Conservation (phyloP, 2,113 vertebrate species). For the Chinchilla lanigera region DNA sequence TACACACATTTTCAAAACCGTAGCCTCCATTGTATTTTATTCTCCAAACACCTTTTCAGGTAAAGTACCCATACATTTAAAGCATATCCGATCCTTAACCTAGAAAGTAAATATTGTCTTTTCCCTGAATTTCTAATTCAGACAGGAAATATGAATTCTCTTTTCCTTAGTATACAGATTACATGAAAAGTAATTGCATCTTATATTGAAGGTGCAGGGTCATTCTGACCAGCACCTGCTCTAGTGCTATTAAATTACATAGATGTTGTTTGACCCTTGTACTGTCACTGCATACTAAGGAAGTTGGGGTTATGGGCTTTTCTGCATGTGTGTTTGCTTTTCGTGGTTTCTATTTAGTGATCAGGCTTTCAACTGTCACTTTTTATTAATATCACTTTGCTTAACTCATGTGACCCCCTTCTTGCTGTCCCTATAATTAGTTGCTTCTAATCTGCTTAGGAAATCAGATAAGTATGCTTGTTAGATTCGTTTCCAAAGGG, state of each 20-base stretch:
- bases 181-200: not conserved
- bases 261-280: not conserved
- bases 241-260: not conserved
- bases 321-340: not conserved
- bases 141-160: not conserved
- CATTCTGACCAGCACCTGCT: not conserved
- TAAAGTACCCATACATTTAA: not conserved
- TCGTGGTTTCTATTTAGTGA: not conserved
- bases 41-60: not conserved
- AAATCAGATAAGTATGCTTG: not conserved
- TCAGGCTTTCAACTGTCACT: not conserved
- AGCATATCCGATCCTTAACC: not conserved
- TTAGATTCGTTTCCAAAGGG: not conserved
- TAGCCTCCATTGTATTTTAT: not conserved
- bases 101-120: not conserved
- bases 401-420: too few species aligned
- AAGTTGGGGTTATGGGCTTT: not conserved
- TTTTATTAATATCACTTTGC: not conserved
- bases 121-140: not conserved
- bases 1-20: not conserved
- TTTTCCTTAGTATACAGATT: not conserved
- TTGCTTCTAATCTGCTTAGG: constrained; percentile 14
- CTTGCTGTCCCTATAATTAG: not conserved
- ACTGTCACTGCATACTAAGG: not conserved
- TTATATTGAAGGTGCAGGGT: not conserved